These are phyloP conservation scores for Platysteira castanea DNA, from an alignment of 2,113 vertebrate genomes.

Conservation along the genomic window DNA sequence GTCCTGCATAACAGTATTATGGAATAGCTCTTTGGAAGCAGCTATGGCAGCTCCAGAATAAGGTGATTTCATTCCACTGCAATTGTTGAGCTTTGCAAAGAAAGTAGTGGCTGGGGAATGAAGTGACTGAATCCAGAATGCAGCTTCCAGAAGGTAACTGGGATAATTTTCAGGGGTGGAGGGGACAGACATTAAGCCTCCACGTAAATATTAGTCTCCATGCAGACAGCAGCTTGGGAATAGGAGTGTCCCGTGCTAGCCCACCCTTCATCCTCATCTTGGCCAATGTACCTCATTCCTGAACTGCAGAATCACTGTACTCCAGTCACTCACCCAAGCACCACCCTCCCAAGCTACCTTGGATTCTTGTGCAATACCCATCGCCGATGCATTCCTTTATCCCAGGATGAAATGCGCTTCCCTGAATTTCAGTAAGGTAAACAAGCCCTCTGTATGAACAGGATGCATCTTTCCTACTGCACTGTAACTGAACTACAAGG, in stretches of 20 bases:
- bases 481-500: neutral
- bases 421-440: neutral
- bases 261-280: slow-evolving; percentile 38
- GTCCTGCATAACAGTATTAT: neutral
- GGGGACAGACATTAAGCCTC: slow-evolving; percentile 7
- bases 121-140: neutral
- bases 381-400: neutral
- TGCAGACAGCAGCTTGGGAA: slow-evolving; percentile 24
- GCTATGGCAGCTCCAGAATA: neutral
- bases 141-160: slow-evolving; percentile 39
- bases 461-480: neutral
- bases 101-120: neutral
- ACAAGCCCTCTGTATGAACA: neutral
- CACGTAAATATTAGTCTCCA: slow-evolving; percentile 40
- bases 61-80: neutral
- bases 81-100: neutral
- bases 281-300: slow-evolving; percentile 48
- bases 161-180: slow-evolving; percentile 33
- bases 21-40: neutral
- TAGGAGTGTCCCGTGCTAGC: slow-evolving; percentile 45
- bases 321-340: neutral
- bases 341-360: slow-evolving; percentile 31
- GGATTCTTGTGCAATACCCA: neutral
- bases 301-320: slow-evolving; percentile 25
- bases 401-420: neutral